Conservation (phyloP, 1,140 invertebrate species). For the Phthorimaea operculella region DNA sequence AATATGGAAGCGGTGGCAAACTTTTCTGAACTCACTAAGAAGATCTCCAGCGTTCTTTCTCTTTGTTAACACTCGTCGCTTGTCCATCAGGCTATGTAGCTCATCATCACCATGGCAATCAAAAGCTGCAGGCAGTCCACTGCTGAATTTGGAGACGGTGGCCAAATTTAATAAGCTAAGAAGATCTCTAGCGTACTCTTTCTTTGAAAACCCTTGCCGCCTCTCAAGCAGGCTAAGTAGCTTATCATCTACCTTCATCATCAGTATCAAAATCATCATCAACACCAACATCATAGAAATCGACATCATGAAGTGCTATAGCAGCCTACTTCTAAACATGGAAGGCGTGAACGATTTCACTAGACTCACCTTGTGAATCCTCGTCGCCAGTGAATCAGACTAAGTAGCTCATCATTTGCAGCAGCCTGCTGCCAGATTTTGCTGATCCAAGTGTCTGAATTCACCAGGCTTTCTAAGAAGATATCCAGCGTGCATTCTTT, state of each 20-base stretch:
- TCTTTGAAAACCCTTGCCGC: conserved; percentile 21
- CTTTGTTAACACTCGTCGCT: too few relatives aligned
- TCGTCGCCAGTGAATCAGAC: too few relatives aligned
- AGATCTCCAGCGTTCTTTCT: too few relatives aligned
- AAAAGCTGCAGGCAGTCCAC: too few relatives aligned
- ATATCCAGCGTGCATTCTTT: background rate
- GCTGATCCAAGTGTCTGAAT: background rate
- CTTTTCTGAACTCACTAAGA: too few relatives aligned
- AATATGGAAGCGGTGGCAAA: too few relatives aligned
- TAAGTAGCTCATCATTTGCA: background rate
- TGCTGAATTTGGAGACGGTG: conserved; percentile 27
- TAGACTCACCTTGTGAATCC: background rate
- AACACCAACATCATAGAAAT: too few relatives aligned
- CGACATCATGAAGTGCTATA: background rate
- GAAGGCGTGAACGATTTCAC: background rate
- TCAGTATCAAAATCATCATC: background rate
- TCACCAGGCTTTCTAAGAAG: background rate
- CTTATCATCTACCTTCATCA: background rate
- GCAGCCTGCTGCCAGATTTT: background rate
- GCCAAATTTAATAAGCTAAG: conserved; percentile 53
- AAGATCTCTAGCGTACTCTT: conserved; percentile 47
- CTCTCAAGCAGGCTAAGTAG: background rate
- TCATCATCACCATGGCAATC: too few relatives aligned
- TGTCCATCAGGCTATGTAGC: too few relatives aligned
- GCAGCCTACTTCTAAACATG: background rate